Evolutionary conservation across 2,797 vertebrate genomes (phyloP), one percentile per base, ranked within the genome.

Genomic region (Fistularia tabacaria): DNA sequence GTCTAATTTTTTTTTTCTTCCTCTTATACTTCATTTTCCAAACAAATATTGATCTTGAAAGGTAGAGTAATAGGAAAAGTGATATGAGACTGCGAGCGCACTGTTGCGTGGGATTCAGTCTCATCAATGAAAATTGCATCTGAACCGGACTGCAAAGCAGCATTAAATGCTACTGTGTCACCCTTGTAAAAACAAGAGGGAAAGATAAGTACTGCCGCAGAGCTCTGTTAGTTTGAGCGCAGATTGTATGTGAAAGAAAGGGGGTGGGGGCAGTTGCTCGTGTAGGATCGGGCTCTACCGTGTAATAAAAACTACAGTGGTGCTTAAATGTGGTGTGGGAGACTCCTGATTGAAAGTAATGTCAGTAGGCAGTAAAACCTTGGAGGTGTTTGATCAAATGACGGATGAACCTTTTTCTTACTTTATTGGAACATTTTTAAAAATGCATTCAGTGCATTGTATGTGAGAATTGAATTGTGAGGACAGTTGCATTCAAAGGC

Each of bases 161-260:
- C 63, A 71, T 73, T 73, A 65, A 58, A 61, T 67, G 67, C 62
- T 64, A 71, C 43, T 57, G 69, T 79, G 73, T 64, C 48, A 39
- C 73, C 70, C 80, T 82, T 81, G 86, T 86, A 86, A 80, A 83
- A 87, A 79, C 59, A 59, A 74, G 62, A 71, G 66, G 25, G 25
- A 1, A 14, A 78, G 83, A 86, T 82, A 84, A 81, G 79, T 74
- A 75, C 40, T 56, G 62, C 68, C 69, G 72, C 64, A 63, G 46
- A 73, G 73, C 55, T 76, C 64, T 69, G 66, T 82, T 81, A 68
- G 66, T 73, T 73, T 66, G 50, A 71, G 36, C 64, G 71, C 9
- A 64, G 10, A 66, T 15, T 43, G 25, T 57, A 43, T 49, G 51
- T 51, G 36, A 59, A 36, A 43, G 46, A 53, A 45, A 59, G 13